Evolutionary conservation across 2,113 vertebrate species (phyloP).

Genomic region (Oostethus manadensis): DNA sequence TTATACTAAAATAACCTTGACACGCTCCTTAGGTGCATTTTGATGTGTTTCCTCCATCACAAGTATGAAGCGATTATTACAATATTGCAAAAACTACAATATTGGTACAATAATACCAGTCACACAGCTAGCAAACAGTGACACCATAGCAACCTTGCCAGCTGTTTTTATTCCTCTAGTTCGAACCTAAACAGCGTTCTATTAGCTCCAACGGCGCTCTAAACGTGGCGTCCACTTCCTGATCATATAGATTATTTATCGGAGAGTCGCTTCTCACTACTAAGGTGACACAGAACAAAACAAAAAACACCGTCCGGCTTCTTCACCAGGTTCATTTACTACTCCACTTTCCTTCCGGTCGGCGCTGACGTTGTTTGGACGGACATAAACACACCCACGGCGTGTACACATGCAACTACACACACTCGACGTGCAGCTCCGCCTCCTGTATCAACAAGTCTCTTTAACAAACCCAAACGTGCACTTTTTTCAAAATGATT

Average conservation of each 20-base stretch:
- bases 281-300: no score
- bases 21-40: conserved; percentile 13
- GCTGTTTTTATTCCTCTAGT: conserved; percentile 19
- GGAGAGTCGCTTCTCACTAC: no score
- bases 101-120: conserved; percentile 30
- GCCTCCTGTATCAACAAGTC: conserved; percentile 18
- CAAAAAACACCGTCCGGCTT: no score
- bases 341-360: no score
- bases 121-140: conserved; percentile 41
- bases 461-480: conserved; percentile 3
- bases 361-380: neutral
- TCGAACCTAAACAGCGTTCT: neutral
- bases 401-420: conserved; percentile 26
- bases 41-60: conserved; percentile 9
- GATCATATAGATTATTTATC: no score
- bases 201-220: no score
- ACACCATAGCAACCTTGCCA: conserved; percentile 27
- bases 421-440: conserved; percentile 3
- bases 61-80: conserved; percentile 23
- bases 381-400: conserved; percentile 16
- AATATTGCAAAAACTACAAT: conserved; percentile 8
- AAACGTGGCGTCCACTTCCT: no score
- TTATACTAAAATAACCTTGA: no score
- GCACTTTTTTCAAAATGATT: neutral
- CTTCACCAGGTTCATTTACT: no score